phyloP scores from a whole-genome alignment of 2,113 vertebrate species.

The Crotalus helleri region DNA sequence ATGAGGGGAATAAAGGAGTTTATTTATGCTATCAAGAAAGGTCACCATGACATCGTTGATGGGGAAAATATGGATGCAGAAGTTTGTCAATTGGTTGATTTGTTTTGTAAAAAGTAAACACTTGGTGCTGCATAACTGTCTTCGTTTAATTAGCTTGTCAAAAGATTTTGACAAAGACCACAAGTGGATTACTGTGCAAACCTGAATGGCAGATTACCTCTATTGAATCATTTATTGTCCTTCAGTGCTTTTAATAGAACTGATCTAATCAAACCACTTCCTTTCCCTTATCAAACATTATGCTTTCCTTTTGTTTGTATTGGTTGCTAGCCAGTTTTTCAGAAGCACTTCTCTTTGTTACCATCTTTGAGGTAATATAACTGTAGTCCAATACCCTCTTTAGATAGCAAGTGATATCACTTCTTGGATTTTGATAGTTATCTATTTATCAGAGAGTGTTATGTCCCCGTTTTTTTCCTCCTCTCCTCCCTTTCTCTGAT shows the following conservation, averaged over 20 bases:
- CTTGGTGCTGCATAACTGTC: conserved; percentile 56
- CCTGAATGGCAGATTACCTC: conserved; percentile 60
- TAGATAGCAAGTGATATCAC: conserved; percentile 44
- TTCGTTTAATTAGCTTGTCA: conserved; percentile 77
- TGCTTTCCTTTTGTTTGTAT: conserved; percentile 56
- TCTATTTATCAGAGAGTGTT: conserved; percentile 12
- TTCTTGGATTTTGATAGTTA: conserved; percentile 34
- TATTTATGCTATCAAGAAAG: conserved; percentile 56
- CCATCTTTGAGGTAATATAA: conserved; percentile 11
- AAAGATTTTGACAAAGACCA: conserved; percentile 74
- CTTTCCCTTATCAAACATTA: conserved; percentile 60
- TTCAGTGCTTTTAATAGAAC: conserved; percentile 68
- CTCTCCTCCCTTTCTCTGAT: not conserved
- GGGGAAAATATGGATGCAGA: conserved; percentile 56
- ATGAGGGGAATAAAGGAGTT: conserved; percentile 39
- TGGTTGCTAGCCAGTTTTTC: conserved; percentile 44
- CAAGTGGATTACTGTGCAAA: conserved; percentile 70
- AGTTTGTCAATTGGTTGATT: conserved; percentile 65
- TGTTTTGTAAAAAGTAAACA: conserved; percentile 72
- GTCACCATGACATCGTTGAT: conserved; percentile 55
- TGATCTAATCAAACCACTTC: conserved; percentile 67
- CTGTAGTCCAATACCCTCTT: conserved; percentile 38
- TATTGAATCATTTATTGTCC: conserved; percentile 65
- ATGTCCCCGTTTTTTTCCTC: conserved; percentile 10
- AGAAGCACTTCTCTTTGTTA: not conserved